A percentile compares a stretch with the other conserved stretches of the same genome.
Conservation (phyloP, 2,113 vertebrate genomes). For the Myotis brandtii region DNA sequence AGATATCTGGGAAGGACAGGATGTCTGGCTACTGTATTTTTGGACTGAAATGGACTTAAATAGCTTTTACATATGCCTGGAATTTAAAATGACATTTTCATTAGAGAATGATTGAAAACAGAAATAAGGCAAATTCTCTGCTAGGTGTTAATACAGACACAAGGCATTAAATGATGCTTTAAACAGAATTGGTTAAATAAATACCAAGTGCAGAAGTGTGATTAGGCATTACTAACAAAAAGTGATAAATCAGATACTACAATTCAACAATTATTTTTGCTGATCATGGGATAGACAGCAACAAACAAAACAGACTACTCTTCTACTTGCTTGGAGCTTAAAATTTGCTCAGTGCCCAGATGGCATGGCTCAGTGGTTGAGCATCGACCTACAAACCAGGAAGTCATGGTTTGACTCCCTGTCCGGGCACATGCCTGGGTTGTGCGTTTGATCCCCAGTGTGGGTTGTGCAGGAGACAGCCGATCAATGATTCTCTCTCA, state of each 20-base stretch:
- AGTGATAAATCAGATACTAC: not conserved
- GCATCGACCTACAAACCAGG: no score
- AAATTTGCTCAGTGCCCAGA: not conserved
- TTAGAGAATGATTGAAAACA: not conserved
- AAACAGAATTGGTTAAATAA: not conserved
- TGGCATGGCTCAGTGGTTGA: no score
- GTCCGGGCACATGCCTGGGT: no score
- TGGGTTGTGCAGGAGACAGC: no score
- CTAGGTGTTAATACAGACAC: not conserved
- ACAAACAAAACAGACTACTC: not conserved
- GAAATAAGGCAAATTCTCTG: slow-evolving; percentile 12
- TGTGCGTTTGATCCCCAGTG: no score
- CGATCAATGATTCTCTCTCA: no score
- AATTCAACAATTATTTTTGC: slow-evolving; percentile 2
- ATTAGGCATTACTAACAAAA: not conserved
- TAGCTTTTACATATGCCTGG: slow-evolving; percentile 18
- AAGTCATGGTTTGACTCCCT: no score
- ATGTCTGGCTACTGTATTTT: slow-evolving; percentile 32
- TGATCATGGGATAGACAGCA: not conserved
- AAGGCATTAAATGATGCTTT: not conserved
- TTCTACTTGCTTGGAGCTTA: not conserved
- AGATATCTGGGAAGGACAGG: not conserved
- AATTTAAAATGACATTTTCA: slow-evolving; percentile 44
- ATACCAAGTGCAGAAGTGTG: not conserved
- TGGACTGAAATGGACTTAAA: not conserved